Percentiles rank a stretch among this genome's conserved stretches.
Conservation (phyloP, 2,113 vertebrate genomes). For the Microtus pennsylvanicus region DNA sequence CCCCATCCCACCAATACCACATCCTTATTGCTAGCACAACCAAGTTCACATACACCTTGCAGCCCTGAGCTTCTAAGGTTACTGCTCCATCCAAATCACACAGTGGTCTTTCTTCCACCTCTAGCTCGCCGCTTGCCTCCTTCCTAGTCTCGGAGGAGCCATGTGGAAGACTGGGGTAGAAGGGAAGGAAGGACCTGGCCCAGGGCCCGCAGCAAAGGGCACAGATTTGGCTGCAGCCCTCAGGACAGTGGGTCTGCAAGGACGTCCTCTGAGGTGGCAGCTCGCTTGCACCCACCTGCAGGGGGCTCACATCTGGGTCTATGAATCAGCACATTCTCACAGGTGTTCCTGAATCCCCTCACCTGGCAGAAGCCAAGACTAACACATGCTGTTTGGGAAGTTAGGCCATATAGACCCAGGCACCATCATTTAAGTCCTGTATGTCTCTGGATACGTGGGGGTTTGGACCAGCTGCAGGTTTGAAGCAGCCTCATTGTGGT, state of each 20-base stretch:
- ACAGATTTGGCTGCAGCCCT: background rate
- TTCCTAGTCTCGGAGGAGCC: background rate
- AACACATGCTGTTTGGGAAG: fast-evolving
- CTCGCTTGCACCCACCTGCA: background rate
- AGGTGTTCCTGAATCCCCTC: background rate
- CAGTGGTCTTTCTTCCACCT: fast-evolving
- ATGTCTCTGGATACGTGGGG: background rate
- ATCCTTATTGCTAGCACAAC: too few relatives aligned
- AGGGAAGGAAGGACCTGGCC: background rate
- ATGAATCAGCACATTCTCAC: background rate
- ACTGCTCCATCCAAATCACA: background rate
- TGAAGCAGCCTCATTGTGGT: background rate
- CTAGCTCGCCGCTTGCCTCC: fast-evolving
- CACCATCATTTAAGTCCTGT: too few relatives aligned
- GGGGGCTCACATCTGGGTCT: background rate
- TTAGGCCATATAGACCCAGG: too few relatives aligned
- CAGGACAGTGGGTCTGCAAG: too few relatives aligned
- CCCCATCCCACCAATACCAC: background rate
- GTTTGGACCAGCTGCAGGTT: background rate
- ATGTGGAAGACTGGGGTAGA: too few relatives aligned
- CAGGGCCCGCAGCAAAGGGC: fast-evolving
- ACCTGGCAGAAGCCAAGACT: background rate
- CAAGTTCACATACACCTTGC: fast-evolving
- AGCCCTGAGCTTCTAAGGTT: background rate
- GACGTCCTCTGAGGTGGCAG: background rate